phyloP scores from a whole-genome alignment of 1,140 invertebrate species.

The Drosophila seguyi region DNA sequence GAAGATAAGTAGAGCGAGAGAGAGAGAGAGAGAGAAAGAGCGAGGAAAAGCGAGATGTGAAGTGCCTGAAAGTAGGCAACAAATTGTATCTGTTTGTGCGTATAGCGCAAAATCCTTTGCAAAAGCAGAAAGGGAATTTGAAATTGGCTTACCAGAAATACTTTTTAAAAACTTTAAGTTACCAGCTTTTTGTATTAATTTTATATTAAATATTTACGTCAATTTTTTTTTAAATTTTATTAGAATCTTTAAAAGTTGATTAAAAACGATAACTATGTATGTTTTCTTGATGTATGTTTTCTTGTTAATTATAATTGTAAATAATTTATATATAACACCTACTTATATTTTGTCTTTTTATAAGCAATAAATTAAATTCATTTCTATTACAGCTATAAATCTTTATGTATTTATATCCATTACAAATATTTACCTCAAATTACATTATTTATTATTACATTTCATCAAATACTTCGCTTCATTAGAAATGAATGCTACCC shows the following conservation, averaged over 20 bases:
- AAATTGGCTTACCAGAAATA: background rate
- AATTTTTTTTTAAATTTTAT: background rate
- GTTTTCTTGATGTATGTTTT: too few relatives aligned
- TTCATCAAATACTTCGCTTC: background rate
- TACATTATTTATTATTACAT: background rate
- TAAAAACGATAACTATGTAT: too few relatives aligned
- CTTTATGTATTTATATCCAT: background rate
- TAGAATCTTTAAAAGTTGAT: background rate
- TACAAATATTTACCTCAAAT: background rate
- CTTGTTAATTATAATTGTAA: too few relatives aligned
- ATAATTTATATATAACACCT: background rate
- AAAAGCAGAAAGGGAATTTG: conserved; percentile 31
- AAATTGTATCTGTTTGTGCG: conserved; percentile 40
- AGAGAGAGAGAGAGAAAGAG: background rate
- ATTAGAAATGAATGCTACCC: background rate
- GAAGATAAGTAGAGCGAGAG: background rate
- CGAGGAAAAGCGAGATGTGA: background rate
- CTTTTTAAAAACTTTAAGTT: background rate
- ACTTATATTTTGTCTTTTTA: background rate
- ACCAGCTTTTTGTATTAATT: too few relatives aligned
- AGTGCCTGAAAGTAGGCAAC: conserved; percentile 68
- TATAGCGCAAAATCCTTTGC: conserved; percentile 49
- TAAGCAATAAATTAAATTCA: background rate
- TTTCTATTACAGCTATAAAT: background rate
- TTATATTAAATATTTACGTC: background rate